phyloP scores from a whole-genome alignment of 2,888 invertebrate genomes.

The Eupithecia inturbata region DNA sequence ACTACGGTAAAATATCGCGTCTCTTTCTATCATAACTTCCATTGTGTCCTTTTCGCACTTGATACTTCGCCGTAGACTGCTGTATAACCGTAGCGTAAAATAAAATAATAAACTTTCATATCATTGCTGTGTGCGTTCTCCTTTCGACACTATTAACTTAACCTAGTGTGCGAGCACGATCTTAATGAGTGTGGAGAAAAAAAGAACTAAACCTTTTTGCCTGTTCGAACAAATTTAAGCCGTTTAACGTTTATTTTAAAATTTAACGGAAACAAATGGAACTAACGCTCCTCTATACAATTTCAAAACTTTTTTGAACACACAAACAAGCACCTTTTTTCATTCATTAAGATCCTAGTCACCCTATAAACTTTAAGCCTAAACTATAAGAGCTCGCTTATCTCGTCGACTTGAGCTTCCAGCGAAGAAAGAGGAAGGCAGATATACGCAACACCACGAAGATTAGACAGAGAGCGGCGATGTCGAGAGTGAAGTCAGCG shows the following conservation, averaged over 20 bases:
- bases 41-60: background rate
- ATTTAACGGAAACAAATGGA: background rate
- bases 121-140: conserved; percentile 5
- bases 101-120: background rate
- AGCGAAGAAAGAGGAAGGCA: conserved; percentile 93
- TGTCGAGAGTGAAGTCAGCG: conserved; percentile 90
- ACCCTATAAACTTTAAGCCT: conserved; percentile 24
- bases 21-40: background rate
- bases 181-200: background rate
- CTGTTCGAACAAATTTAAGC: background rate
- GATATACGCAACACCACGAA: conserved; percentile 91
- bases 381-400: conserved; percentile 68
- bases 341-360: background rate
- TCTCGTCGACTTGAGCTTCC: conserved; percentile 92
- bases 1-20: background rate
- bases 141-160: background rate
- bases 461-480: conserved; percentile 90
- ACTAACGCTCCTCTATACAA: background rate
- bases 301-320: background rate
- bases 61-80: background rate
- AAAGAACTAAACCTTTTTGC: background rate
- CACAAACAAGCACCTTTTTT: background rate
- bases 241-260: background rate
- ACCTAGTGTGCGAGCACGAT: background rate
- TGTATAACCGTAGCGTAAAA: background rate